These are phyloP conservation scores for Zaprionus kolodkinae DNA, from an alignment of 1,140 invertebrate species.

Conservation along the genomic window DNA sequence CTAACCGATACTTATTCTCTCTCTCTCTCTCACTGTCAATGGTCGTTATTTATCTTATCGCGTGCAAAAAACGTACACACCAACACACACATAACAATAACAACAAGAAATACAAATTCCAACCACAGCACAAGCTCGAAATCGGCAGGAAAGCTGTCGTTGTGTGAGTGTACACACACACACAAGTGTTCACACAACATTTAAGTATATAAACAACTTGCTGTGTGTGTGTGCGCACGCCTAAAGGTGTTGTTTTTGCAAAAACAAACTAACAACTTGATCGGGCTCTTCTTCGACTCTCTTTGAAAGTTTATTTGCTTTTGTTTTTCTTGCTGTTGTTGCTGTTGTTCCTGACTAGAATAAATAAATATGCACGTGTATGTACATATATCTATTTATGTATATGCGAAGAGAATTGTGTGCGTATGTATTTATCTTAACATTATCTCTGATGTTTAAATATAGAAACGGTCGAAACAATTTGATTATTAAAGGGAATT, in stretches of 20 bases:
- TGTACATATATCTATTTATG: not conserved
- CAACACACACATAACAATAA: constrained; percentile 33
- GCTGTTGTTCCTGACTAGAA: not conserved
- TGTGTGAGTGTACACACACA: constrained; percentile 18
- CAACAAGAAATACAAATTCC: constrained; percentile 58
- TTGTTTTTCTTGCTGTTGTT: constrained; percentile 24
- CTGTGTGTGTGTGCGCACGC: constrained; percentile 9
- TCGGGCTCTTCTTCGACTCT: constrained; percentile 4
- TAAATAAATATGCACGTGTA: constrained; percentile 2
- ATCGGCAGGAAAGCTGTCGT: constrained; percentile 38
- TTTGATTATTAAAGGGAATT: constrained; percentile 41
- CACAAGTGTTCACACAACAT: not conserved
- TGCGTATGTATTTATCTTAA: constrained; percentile 12
- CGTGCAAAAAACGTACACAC: constrained; percentile 28
- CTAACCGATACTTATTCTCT: not conserved
- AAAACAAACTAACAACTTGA: constrained; percentile 31
- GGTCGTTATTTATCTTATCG: constrained; percentile 73
- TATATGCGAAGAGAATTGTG: constrained; percentile 9
- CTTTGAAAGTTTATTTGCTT: constrained; percentile 56
- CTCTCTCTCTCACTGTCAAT: constrained; percentile 8
- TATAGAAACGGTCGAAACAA: constrained; percentile 45
- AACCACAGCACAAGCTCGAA: constrained; percentile 32
- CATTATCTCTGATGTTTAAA: constrained; percentile 49
- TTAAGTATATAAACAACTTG: constrained; percentile 3
- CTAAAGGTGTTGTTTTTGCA: constrained; percentile 5